These are phyloP conservation scores for Riptortus pedestris DNA, from an alignment of 1,140 invertebrate genomes.

Conservation along the genomic window DNA sequence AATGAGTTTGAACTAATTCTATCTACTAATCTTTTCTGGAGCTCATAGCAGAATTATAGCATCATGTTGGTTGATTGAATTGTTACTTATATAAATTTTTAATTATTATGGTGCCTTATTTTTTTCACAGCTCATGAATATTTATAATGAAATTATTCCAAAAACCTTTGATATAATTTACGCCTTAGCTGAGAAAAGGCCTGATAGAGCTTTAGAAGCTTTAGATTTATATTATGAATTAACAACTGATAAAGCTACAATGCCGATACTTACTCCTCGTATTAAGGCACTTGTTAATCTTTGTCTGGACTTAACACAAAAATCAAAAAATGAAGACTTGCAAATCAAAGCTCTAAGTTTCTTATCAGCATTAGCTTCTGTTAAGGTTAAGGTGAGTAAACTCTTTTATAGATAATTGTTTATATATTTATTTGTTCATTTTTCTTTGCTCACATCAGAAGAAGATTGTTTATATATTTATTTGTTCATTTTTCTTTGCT, in stretches of 20 bases:
- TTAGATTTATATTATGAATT: constrained; percentile 65
- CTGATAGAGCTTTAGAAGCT: constrained; percentile 37
- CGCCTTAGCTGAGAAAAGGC: constrained; percentile 41
- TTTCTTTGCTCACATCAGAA: too few relatives aligned
- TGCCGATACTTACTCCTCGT: constrained; percentile 51
- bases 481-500: too few relatives aligned
- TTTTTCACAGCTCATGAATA: constrained; percentile 43
- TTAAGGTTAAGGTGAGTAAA: constrained; percentile 55
- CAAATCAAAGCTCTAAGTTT: constrained; percentile 56
- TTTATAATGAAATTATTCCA: constrained; percentile 53
- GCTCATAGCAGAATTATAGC: too few relatives aligned
- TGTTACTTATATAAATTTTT: too few relatives aligned
- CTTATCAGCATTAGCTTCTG: constrained; percentile 49
- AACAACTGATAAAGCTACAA: constrained; percentile 47
- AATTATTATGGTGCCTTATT: too few relatives aligned
- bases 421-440: too few relatives aligned
- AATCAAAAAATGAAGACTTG: constrained; percentile 44
- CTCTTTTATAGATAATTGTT: too few relatives aligned
- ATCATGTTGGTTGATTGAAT: too few relatives aligned
- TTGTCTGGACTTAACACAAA: constrained; percentile 52
- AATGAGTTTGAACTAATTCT: too few relatives aligned
- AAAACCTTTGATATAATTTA: constrained; percentile 47
- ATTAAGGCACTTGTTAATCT: constrained; percentile 53
- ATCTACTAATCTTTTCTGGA: too few relatives aligned
- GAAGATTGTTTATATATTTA: too few relatives aligned